Evolutionary conservation across 92 coral and sea anemone species (phyloP), one percentile per base, ranked within the genome.

Genomic region (Galaxea fascicularis): DNA sequence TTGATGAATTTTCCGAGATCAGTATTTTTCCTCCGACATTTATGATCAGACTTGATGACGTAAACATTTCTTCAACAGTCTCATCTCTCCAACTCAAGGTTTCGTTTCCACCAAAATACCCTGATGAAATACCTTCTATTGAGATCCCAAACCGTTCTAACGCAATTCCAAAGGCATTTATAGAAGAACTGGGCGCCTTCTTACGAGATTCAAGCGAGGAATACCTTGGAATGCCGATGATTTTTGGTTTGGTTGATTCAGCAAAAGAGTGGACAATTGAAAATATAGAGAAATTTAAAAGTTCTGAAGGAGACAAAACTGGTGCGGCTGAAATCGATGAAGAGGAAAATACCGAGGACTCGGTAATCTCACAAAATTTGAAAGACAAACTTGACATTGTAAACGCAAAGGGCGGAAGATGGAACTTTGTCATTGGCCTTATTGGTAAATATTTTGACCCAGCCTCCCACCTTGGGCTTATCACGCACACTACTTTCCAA

Each of bases 371-470:
- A 27, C 71, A 80, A 13, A 58, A 39, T 4, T 26, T 67, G 22
- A 86, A 89, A 74, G 80, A 45, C 22, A 65, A 30, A 27, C 58
- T 60, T 16, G 85, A 72, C 28, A 54, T 73, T 14, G 71, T 49
- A 21, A 74, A 24, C 75, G 71, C 73, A n/a, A 84, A 77, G 64
- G 95, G 95, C 20, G 98, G 98, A 49, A 71, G 82, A 62, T 93
- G 98, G 98, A 90, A 91, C 77, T 94, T 88, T 84, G 92, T 94
- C 17, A 91, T 94, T 82, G 98, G 98, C 18, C 85, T 94, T 20
- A 94, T 94, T 82, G 98, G 98, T 94, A 73, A 75, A 76, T 49
- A 77, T 58, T 35, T 35, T 35, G 6, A 35, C 41, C 6, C 6
- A 35, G 2, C 41, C 41, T 35, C 41, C 6, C 41, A 2, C 41